phyloP scores from a whole-genome alignment of 2,797 vertebrate genomes.

The Chelmon rostratus region DNA sequence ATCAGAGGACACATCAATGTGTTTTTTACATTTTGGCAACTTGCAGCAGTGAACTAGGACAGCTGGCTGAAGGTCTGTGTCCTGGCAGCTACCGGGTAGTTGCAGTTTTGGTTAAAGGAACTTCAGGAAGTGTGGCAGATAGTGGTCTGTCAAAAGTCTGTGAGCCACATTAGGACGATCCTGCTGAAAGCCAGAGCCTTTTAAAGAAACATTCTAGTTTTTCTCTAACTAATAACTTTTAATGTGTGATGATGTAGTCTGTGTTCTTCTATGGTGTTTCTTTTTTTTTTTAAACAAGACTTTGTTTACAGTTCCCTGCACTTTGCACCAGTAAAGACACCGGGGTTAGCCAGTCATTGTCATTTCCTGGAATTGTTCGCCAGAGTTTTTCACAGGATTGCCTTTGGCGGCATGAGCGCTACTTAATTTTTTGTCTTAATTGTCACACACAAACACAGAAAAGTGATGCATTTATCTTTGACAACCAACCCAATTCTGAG shows the following conservation, averaged over 20 bases:
- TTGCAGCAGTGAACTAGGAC: background rate
- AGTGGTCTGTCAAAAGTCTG: background rate
- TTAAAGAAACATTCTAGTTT: background rate
- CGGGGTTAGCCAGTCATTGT: background rate
- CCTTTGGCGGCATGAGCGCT: background rate
- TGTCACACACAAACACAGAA: background rate
- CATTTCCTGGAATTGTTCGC: constrained; percentile 17
- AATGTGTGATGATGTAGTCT: background rate
- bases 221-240: background rate
- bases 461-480: constrained; percentile 5
- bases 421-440: background rate
- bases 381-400: background rate
- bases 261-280: background rate
- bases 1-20: constrained; percentile 1
- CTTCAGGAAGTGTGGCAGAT: background rate
- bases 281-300: background rate
- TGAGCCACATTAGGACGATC: background rate
- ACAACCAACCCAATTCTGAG: background rate
- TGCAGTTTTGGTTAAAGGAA: background rate
- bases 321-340: constrained; percentile 6
- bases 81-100: background rate
- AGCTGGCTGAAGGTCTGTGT: constrained; percentile 2
- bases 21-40: background rate
- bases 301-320: constrained; percentile 12
- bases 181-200: background rate